Evolutionary conservation across 1,140 invertebrate genomes (phyloP).

Genomic region (Pseudomyrmex cubaensis): DNA sequence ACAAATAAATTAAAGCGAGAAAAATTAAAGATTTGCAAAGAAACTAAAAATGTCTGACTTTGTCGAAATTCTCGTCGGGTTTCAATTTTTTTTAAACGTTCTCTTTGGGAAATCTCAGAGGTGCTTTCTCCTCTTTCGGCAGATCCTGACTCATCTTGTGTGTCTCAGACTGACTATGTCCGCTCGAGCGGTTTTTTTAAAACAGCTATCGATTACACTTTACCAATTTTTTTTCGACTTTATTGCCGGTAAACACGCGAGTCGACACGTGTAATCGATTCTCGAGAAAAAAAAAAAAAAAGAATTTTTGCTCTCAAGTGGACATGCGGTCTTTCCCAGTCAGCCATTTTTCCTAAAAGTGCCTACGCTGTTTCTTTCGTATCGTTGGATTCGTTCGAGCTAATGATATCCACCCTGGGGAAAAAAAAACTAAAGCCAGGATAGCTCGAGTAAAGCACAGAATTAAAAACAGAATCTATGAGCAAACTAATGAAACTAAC

Average conservation of each 20-base stretch:
- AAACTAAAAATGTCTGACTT: not conserved
- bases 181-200: constrained; percentile 38
- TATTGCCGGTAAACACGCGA: not conserved
- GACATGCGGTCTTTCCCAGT: constrained; percentile 36
- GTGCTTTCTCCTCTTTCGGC: not conserved
- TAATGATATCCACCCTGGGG: constrained; percentile 26
- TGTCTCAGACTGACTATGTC: constrained; percentile 23
- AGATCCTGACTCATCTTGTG: constrained; percentile 32
- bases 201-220: not conserved
- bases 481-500: constrained; percentile 50
- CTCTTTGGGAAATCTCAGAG: not conserved
- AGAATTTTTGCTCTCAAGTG: constrained; percentile 14
- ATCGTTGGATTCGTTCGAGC: constrained; percentile 56
- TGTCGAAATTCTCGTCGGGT: too few species aligned
- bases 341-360: constrained; percentile 81
- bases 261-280: not conserved
- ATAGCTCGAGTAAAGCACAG: constrained; percentile 9
- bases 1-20: not conserved
- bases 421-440: constrained; percentile 21
- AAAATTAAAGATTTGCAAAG: not conserved
- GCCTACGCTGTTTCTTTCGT: constrained; percentile 81
- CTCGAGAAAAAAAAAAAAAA: constrained; percentile 3
- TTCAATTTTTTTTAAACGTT: not conserved
- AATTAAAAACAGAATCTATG: constrained; percentile 51
- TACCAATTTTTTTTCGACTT: not conserved